Conservation (phyloP, 2,113 vertebrate genomes). For the Pseudopodoces humilis region DNA sequence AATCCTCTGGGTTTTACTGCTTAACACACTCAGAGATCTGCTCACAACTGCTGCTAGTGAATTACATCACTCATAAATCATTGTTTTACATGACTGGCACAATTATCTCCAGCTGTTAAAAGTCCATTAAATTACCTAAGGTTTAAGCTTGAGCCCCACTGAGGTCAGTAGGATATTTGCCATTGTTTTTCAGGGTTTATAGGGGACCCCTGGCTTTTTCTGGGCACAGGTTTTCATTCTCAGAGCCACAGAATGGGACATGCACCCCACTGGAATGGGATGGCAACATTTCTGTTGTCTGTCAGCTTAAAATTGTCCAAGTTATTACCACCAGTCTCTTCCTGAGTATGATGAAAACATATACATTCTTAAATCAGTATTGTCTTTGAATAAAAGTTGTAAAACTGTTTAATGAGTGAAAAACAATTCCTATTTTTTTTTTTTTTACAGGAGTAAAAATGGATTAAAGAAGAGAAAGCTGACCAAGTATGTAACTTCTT, state of each 20-base stretch:
- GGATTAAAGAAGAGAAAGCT: constrained; percentile 96
- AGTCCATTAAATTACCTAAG: not conserved
- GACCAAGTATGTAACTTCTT: constrained; percentile 84
- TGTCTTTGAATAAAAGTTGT: not conserved
- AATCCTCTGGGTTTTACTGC: not conserved
- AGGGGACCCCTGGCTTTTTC: not conserved
- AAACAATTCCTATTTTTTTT: not conserved
- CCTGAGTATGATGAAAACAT: not conserved
- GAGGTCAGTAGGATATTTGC: not conserved
- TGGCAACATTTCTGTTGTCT: too few relatives aligned
- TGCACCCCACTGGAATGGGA: not conserved
- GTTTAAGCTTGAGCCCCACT: not conserved
- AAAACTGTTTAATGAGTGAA: not conserved
- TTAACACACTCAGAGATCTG: not conserved
- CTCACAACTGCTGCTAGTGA: not conserved
- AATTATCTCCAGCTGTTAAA: not conserved
- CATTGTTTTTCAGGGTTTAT: not conserved
- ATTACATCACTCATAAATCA: not conserved
- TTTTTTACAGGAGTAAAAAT: constrained; percentile 90
- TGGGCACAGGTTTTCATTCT: not conserved
- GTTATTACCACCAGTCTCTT: not conserved
- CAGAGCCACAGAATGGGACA: not conserved
- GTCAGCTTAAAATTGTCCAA: not conserved
- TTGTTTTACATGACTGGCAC: not conserved
- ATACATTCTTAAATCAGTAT: not conserved